Conservation (phyloP, 1,140 invertebrate genomes). For the Arion vulgaris region DNA sequence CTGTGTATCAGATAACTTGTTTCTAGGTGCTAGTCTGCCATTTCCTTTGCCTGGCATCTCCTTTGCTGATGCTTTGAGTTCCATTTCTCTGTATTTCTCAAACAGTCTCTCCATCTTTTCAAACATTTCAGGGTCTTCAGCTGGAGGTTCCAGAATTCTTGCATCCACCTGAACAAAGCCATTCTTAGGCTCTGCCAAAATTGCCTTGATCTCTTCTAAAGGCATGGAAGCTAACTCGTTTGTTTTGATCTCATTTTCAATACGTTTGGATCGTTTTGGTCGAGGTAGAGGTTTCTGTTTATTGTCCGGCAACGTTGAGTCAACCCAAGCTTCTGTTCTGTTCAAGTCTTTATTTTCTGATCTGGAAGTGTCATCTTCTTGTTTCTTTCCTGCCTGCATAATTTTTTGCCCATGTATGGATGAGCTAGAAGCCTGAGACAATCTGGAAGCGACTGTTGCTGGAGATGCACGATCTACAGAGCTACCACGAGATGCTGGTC, state of each 20-base stretch:
- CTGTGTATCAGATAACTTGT: neutral
- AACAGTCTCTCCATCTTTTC: slow-evolving; percentile 65
- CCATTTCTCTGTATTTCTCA: slow-evolving; percentile 60
- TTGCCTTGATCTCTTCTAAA: slow-evolving; percentile 64
- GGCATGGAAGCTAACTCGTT: slow-evolving; percentile 51
- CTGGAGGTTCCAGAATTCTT: slow-evolving; percentile 54
- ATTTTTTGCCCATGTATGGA: slow-evolving; percentile 17
- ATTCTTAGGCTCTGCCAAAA: slow-evolving; percentile 56
- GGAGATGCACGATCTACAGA: slow-evolving; percentile 3
- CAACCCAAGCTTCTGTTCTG: slow-evolving; percentile 64
- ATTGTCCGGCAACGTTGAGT: slow-evolving; percentile 52
- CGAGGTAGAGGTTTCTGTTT: slow-evolving; percentile 46
- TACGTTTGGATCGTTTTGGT: slow-evolving; percentile 47
- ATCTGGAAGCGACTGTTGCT: slow-evolving; percentile 3
- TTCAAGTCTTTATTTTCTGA: slow-evolving; percentile 43
- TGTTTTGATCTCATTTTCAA: slow-evolving; percentile 35
- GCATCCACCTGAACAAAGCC: slow-evolving; percentile 47
- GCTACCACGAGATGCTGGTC: slow-evolving; percentile 5
- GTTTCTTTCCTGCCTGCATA: neutral
- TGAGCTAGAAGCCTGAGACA: slow-evolving; percentile 41
- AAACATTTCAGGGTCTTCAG: slow-evolving; percentile 66
- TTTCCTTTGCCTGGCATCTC: slow-evolving; percentile 53
- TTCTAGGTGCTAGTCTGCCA: neutral
- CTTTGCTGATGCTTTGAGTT: slow-evolving; percentile 61
- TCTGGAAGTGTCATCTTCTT: neutral